Evolutionary conservation across 2,113 vertebrate genomes (phyloP), one percentile per base, ranked within the genome.

Genomic region (Gnathonemus echidnorhynchus): DNA sequence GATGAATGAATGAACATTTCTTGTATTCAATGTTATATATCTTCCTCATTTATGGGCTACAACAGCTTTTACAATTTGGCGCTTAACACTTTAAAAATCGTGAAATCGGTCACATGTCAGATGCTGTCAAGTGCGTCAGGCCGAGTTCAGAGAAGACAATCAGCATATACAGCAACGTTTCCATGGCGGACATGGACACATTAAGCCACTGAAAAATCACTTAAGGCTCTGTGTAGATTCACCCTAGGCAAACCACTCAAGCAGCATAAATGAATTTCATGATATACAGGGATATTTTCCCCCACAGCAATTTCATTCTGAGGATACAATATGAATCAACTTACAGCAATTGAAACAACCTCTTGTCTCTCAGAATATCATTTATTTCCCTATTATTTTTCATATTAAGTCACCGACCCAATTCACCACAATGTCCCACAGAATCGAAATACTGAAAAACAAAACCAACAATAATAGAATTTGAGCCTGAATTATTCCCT

Each of bases 331-430:
- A 35, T 87, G 86, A 87, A 87, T 53, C 27, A 87, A 39, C 27
- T 87, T 53, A 53, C 86, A 17, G 86, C 86, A 87, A 35, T 87
- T 87, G 27, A 87, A 52, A 31, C 50, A 35, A 56, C 86, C 86
- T 87, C 50, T 35, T 35, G 85, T 35, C 85, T 87, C 27, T 87
- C 45, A 24, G 24, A n/a, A 53, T 87, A 53, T 87, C 24, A 53
- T 56, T 21, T 53, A 53, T 87, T 87, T 87, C 15, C 27, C 31
- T 53, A 87, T 85, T 85, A 85, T 85, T 85, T 85, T 53, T 87
- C 49, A 15, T 53, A 87, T 87, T 56, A 87, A 52, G 86, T 19
- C 8, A 13, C 15, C 50, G 7, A 52, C 86, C 31, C 86, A 53
- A 19, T 56, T 87, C 50, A 21, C 27, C 86, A 35, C 86, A 53